Conservation (phyloP, 2,888 invertebrate species). For the Tetheella fluctuosa region DNA sequence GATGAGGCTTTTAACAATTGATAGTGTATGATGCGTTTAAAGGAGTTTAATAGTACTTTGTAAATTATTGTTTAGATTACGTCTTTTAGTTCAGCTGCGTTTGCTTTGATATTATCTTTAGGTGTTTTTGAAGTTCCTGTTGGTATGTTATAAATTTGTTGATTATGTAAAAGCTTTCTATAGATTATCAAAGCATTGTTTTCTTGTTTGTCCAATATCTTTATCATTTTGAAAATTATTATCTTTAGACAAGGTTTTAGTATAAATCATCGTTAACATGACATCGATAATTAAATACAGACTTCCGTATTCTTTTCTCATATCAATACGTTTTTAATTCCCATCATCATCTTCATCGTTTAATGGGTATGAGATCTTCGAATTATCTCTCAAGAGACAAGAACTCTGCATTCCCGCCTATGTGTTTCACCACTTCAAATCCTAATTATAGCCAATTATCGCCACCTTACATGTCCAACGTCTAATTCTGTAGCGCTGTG, state of each 20-base stretch:
- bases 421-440: slow-evolving; percentile 9
- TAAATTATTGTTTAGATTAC: slow-evolving; percentile 1
- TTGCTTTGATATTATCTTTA: not conserved
- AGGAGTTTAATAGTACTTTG: slow-evolving; percentile 1
- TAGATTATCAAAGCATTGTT: not conserved
- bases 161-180: slow-evolving; percentile 3
- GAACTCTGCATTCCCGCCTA: slow-evolving; percentile 9
- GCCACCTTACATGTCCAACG: slow-evolving; percentile 14
- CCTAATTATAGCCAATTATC: slow-evolving; percentile 14
- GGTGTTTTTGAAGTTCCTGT: not conserved
- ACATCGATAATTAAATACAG: too few species aligned
- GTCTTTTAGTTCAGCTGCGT: not conserved
- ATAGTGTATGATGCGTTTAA: not conserved
- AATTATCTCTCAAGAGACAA: not conserved
- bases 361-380: too few species aligned
- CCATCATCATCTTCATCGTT: too few species aligned
- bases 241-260: too few species aligned
- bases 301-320: too few species aligned
- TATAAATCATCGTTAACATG: too few species aligned
- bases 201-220: not conserved
- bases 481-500: slow-evolving; percentile 31
- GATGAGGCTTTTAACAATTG: slow-evolving; percentile 13
- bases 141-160: not conserved
- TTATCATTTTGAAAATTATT: too few species aligned
- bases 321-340: too few species aligned